Evolutionary conservation across 1,140 invertebrate genomes (phyloP), one percentile per base, ranked within the genome.

Genomic region (Luehdorfia chinensis): DNA sequence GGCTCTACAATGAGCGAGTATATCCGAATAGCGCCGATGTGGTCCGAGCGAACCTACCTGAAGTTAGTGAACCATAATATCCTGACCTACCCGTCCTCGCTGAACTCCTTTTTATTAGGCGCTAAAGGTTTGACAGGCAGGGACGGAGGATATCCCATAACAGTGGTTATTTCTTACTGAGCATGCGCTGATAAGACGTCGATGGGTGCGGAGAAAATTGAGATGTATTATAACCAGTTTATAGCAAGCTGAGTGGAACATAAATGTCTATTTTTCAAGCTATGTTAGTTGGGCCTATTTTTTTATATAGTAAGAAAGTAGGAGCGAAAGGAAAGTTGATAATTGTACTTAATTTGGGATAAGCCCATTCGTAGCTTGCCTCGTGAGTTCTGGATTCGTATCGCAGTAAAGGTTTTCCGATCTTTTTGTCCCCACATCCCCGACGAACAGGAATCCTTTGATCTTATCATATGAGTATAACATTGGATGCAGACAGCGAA

Each of bases 121-220:
- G 33, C 6, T 11, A 18, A 14, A 1, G n/a, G 16, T 36, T 1
- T 1, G 16, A 9, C 11, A 9, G 3, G 15, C 8, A 1, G 4
- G 3, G 5, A 9, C 11, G 9, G n/a, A 19, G 11, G 8, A 19
- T 8, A 23, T 56, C 58, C 23, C 4, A 7, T 8, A 28, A 50
- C 11, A n/a, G n/a, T 60, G 58, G 58, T 45, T 32, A 5, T 18
- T 7, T 15, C 5, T 5, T 21, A 51, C 39, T 12, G 58, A 23
- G 50, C 54, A 56, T 60, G 58, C 58, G 53, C 53, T 23, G 15
- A 33, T 1, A 27, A 23, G 21, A 44, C 41, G 34, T 50, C 53
- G 46, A 60, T 50, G 53, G 48, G 39, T 49, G 41, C 45, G 19
- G 19, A 16, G 15, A 18, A 37, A 56, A 49, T 39, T 33, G 39